A percentile compares a stretch with the other conserved stretches of the same genome.
phyloP scores from a whole-genome alignment of 2,797 vertebrate genomes.

The Ataeniobius toweri region DNA sequence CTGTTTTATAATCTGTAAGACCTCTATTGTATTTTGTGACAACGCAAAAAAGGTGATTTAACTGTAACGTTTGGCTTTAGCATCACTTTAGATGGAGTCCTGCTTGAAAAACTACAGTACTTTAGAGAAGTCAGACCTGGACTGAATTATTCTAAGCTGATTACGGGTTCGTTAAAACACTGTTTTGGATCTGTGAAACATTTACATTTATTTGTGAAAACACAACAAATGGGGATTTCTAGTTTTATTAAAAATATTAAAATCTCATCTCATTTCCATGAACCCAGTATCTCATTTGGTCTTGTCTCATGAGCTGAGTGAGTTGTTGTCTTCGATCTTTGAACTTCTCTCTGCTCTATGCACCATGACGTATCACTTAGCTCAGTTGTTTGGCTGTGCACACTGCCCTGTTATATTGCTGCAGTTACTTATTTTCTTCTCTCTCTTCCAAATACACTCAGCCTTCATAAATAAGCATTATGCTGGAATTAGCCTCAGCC shows the following conservation, averaged over 20 bases:
- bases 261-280: neutral
- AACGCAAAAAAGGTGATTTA: too few species aligned
- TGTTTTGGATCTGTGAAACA: too few species aligned
- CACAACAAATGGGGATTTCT: neutral
- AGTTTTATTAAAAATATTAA: too few species aligned
- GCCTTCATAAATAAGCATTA: conserved; percentile 18
- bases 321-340: neutral
- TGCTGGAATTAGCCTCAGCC: neutral
- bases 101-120: too few species aligned
- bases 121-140: too few species aligned
- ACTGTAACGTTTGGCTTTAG: too few species aligned
- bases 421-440: neutral
- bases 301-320: neutral
- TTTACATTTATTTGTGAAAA: neutral
- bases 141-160: too few species aligned
- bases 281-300: neutral
- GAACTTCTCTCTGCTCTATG: neutral
- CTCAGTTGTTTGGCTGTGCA: neutral
- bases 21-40: too few species aligned
- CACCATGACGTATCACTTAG: neutral
- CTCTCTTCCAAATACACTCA: neutral
- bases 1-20: too few species aligned
- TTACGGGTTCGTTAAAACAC: too few species aligned
- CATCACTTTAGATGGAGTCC: too few species aligned
- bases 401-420: neutral